Evolutionary conservation across 2,113 vertebrate species (phyloP), one percentile per base, ranked within the genome.

Genomic region (Promerops cafer): DNA sequence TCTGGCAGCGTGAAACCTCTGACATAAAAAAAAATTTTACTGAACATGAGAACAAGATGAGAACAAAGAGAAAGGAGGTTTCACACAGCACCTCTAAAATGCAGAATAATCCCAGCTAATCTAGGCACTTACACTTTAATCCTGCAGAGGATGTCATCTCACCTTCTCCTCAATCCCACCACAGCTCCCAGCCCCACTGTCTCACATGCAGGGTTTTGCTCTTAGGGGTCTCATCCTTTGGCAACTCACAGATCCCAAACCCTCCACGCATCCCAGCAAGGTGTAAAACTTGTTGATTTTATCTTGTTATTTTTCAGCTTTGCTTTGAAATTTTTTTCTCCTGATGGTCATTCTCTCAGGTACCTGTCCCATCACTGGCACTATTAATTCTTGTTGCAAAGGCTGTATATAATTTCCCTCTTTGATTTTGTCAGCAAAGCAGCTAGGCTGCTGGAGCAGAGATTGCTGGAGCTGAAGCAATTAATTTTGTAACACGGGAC

Each of bases 181-280:
- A 8, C 0, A 2, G 23, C 12, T 83, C 47, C 15, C 1, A 1
- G 10, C 4, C 24, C 10, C 1, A 6, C 20, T 17, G 47, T 27
- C 35, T 35, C 2, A 2, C n/a, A 16, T 44, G 37, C 31, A 54
- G n/a, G 11, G 35, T n/a, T 69, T 44, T 70, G 16, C 20, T 52
- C 24, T 54, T 26, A 19, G 37, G 4, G 22, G 14, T 40, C 7
- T 4, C 37, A 28, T 19, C 23, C 57, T 52, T 53, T 56, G 23
- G 44, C 21, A 40, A 17, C 28, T 69, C 45, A 42, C 14, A 4
- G 8, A 39, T 22, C 10, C 14, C 1, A 1, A 81, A 82, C 18
- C 8, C 2, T 42, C 17, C 4, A 22, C 3, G 30, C 9, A 33
- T 3, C 16, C 11, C 37, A 69, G 27, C 3, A 40, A 80, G 42